Evolutionary conservation across 1,140 invertebrate genomes (phyloP).

Genomic region (Oryzaephilus surinamensis): DNA sequence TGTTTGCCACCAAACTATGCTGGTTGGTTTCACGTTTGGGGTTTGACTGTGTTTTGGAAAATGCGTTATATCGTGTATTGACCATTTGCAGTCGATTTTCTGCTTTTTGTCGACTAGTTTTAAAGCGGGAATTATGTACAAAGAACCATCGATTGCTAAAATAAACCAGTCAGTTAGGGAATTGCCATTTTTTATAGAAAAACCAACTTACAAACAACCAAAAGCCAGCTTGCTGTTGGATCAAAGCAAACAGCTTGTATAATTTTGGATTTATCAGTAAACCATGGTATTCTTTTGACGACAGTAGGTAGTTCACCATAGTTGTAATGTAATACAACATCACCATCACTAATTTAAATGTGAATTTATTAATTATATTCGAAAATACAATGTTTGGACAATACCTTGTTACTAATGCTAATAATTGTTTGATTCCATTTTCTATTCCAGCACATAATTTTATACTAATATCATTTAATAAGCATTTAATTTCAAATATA

Average conservation of each 20-base stretch:
- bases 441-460: slow-evolving; percentile 30
- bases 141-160: slow-evolving; percentile 41
- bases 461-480: slow-evolving; percentile 32
- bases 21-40: slow-evolving; percentile 44
- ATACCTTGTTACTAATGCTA: slow-evolving; percentile 33
- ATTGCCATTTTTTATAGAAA: not conserved
- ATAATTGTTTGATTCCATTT: slow-evolving; percentile 34
- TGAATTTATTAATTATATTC: slow-evolving; percentile 1
- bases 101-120: slow-evolving; percentile 44
- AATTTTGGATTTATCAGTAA: slow-evolving; percentile 44
- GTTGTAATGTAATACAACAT: slow-evolving; percentile 33
- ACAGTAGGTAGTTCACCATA: slow-evolving; percentile 36
- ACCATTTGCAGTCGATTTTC: slow-evolving; percentile 48
- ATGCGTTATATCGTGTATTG: slow-evolving; percentile 41
- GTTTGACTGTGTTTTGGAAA: slow-evolving; percentile 39
- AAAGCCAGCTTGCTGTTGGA: slow-evolving; percentile 56
- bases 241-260: slow-evolving; percentile 59
- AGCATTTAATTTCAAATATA: slow-evolving; percentile 31
- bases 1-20: slow-evolving; percentile 63
- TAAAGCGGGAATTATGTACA: slow-evolving; percentile 51
- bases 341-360: slow-evolving; percentile 24
- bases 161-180: slow-evolving; percentile 9
- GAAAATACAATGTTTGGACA: not conserved
- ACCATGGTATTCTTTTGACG: slow-evolving; percentile 61
- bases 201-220: slow-evolving; percentile 44